Base-by-base conservation (phyloP, 2,797 vertebrate genomes). In the Ceryle rudis region DNA sequence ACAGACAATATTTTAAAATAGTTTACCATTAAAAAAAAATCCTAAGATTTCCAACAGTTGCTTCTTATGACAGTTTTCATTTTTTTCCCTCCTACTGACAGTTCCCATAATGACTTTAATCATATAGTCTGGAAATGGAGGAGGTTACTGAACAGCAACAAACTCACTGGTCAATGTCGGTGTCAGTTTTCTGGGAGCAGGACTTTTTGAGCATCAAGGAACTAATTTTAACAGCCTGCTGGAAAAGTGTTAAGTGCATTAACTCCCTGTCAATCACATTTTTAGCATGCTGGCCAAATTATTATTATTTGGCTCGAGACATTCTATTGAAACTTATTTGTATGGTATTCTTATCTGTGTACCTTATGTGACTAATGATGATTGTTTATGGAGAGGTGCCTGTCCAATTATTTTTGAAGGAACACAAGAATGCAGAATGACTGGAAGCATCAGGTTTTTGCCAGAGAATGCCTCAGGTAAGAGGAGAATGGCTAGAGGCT, bases 361-460 rank as follows among this genome's bases (percentile, higher is more conserved):
- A 98, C 96, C 41, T 92, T 96, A 88, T 98, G 94, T 97, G 97
- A 97, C 98, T 98, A 98, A 98, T 98, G 98, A 98, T 97, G 98
- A 98, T 99, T 99, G 99, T 99, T 99, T 98, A 98, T 98, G 98
- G 98, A 98, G 99, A 99, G 98, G 98, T 99, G 99, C 99, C 99
- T 99, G 98, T 99, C 99, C 99, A 99, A 99, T 99, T 99, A 99
- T 99, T 99, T 99, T 99, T 99, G 99, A 99, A 99, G 99, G 98
- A 99, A 99, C 99, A 99, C 99, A 99, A 98, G 99, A 99, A 99
- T 99, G 99, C 99, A 99, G 99, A 99, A 99, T 99, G 99, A 99
- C 99, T 99, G 98, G 98, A 99, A 99, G 99, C 99, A 99, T 99
- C 99, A 99, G 99, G 98, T 99, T 98, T 98, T 98, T 98, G 98